These are phyloP conservation scores for Aphis gossypii DNA, from an alignment of 1,140 invertebrate genomes.

Conservation along the genomic window DNA sequence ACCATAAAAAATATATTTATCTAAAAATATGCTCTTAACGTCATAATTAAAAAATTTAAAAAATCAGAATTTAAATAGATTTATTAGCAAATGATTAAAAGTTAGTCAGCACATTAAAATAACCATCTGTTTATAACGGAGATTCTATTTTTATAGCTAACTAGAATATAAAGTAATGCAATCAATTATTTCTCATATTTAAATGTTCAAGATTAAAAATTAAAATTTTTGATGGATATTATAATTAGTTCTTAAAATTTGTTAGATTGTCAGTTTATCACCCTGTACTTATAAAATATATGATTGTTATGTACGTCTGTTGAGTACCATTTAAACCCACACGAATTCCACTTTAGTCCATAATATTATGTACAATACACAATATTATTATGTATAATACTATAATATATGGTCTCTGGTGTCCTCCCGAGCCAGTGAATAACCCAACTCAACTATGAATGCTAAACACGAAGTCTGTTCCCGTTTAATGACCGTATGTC, in stretches of 20 bases:
- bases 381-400: background rate
- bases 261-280: background rate
- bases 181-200: no score
- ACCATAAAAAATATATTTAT: no score
- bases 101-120: no score
- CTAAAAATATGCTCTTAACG: no score
- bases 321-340: background rate
- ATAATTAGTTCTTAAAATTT: background rate
- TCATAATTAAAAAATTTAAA: no score
- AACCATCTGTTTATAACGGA: no score
- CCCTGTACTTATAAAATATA: background rate
- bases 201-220: background rate
- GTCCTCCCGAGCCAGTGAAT: background rate
- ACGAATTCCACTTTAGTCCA: background rate
- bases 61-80: no score
- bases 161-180: no score
- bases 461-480: background rate
- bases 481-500: background rate
- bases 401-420: background rate
- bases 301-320: background rate
- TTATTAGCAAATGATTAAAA: no score
- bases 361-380: background rate
- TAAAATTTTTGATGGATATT: background rate
- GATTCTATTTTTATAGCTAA: no score
- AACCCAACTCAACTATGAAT: background rate